Conservation (phyloP, 2,113 vertebrate species). For the Poecilia latipinna region DNA sequence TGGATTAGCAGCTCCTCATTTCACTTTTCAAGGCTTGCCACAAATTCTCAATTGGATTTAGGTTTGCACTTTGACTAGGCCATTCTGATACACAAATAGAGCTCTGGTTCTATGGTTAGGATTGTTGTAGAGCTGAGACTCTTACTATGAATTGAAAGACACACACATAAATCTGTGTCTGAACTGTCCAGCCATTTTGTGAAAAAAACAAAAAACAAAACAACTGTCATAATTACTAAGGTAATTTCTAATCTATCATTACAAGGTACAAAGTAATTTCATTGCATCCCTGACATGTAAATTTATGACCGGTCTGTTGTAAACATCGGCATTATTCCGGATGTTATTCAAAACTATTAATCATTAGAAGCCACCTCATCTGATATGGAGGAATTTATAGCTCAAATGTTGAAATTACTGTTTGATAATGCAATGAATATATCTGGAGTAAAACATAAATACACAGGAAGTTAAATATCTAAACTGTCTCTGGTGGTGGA, state of each 20-base stretch:
- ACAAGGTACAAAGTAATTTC: background rate
- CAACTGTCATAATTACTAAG: background rate
- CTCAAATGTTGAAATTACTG: background rate
- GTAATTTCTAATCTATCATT: background rate
- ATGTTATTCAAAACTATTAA: background rate
- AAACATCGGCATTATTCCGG: background rate
- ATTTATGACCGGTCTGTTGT: background rate
- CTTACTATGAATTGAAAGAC: background rate
- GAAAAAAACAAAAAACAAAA: background rate
- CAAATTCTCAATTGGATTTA: too few species aligned
- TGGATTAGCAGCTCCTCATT: background rate
- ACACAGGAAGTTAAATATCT: background rate
- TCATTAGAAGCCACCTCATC: background rate
- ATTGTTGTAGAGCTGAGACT: too few species aligned
- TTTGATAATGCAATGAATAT: constrained; percentile 16
- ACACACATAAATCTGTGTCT: background rate
- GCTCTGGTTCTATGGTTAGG: too few species aligned
- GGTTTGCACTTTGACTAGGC: too few species aligned
- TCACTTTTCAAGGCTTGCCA: background rate
- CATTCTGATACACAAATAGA: too few species aligned
- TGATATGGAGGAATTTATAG: background rate
- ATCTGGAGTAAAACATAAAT: constrained; percentile 1
- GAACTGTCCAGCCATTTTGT: background rate
- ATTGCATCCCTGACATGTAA: too few species aligned
- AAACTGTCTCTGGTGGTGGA: background rate